Percentiles rank a stretch among this genome's conserved stretches.
Evolutionary conservation across 2,888 invertebrate species (phyloP).

Genomic region (Plagodis pulveraria): DNA sequence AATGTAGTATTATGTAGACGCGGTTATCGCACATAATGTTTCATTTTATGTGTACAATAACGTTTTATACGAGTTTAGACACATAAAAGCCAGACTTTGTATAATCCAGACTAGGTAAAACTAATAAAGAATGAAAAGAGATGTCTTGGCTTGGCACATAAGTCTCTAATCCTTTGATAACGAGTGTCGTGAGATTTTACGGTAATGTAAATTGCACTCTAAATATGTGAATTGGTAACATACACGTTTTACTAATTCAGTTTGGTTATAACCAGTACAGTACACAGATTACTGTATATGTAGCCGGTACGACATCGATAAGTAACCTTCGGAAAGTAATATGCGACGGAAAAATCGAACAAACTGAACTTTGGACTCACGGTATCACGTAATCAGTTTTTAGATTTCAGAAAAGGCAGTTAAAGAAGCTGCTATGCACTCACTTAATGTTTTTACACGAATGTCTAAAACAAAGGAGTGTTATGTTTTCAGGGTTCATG

Average conservation of each 20-base stretch:
- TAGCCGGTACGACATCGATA: slow-evolving; percentile 4
- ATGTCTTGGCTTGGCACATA: too few species aligned
- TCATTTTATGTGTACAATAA: too few species aligned
- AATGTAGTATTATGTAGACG: too few species aligned
- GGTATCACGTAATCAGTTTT: not conserved
- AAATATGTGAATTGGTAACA: not conserved
- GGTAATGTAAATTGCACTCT: not conserved
- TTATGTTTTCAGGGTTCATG: too few species aligned
- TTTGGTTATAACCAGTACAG: not conserved
- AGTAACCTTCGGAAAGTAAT: slow-evolving; percentile 16
- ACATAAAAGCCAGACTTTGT: too few species aligned
- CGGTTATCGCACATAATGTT: too few species aligned
- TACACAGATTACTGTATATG: slow-evolving; percentile 5
- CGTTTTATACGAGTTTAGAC: too few species aligned
- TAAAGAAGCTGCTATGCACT: not conserved
- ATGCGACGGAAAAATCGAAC: slow-evolving; percentile 6
- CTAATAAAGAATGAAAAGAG: too few species aligned
- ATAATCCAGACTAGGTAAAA: too few species aligned
- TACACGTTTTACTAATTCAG: not conserved
- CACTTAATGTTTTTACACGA: too few species aligned
- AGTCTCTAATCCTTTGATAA: slow-evolving; percentile 11
- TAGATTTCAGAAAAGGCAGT: not conserved
- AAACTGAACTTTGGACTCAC: slow-evolving; percentile 2
- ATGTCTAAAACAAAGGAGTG: too few species aligned
- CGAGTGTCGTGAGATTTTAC: slow-evolving; percentile 16